These are phyloP conservation scores for Entosphenus tridentatus DNA, from an alignment of 2,113 vertebrate species.

Conservation along the genomic window DNA sequence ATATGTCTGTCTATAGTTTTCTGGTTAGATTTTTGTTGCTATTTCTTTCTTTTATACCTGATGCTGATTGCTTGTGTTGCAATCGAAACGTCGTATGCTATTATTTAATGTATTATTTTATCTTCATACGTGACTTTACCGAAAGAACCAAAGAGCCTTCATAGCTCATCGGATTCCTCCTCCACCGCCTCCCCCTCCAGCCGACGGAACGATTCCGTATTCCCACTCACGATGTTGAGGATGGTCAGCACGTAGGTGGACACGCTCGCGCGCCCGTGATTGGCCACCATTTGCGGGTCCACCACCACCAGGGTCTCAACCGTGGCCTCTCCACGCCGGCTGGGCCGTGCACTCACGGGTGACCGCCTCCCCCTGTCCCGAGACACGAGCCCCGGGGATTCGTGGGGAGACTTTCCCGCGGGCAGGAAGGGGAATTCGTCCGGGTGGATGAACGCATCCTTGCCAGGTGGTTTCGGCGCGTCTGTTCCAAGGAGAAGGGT, in stretches of 20 bases:
- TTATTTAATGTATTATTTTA: too few species aligned
- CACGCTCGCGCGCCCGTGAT: constrained; percentile 48
- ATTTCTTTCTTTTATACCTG: too few species aligned
- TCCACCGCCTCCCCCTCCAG: not conserved
- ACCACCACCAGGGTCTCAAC: constrained; percentile 66
- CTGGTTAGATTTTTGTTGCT: too few species aligned
- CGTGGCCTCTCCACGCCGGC: constrained; percentile 26
- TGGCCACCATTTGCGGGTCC: constrained; percentile 50
- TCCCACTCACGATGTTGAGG: constrained; percentile 46
- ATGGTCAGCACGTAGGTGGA: constrained; percentile 62
- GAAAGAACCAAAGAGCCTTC: too few species aligned
- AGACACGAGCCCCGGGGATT: constrained; percentile 17
- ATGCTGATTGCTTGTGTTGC: too few species aligned
- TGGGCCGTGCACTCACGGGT: constrained; percentile 19
- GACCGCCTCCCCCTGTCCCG: constrained; percentile 29
- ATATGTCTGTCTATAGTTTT: too few species aligned
- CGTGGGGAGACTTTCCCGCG: constrained; percentile 31
- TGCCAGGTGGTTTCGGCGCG: constrained; percentile 38
- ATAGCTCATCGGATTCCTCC: not conserved
- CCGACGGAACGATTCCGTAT: too few species aligned
- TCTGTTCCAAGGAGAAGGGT: constrained; percentile 19
- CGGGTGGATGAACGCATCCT: constrained; percentile 29
- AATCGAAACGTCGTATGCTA: too few species aligned
- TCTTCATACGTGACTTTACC: too few species aligned
- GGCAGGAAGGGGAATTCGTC: constrained; percentile 33